These are phyloP conservation scores for Mormyrops attenuatus DNA, from an alignment of 2,797 vertebrate species.

Conservation along the genomic window DNA sequence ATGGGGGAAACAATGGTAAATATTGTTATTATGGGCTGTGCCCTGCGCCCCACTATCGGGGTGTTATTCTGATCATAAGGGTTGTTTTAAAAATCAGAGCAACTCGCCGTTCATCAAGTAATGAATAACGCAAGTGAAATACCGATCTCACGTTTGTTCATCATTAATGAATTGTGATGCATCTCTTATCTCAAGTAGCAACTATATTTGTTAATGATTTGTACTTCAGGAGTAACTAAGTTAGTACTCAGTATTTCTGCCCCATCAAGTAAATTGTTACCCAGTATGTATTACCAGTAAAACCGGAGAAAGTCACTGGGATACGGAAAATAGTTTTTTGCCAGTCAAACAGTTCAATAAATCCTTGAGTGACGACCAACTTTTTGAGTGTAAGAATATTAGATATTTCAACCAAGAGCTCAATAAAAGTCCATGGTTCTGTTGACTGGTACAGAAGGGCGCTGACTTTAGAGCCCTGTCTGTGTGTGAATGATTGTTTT, in stretches of 20 bases:
- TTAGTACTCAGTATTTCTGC: neutral
- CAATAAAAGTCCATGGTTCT: neutral
- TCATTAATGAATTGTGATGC: neutral
- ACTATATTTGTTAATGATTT: neutral
- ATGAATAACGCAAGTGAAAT: neutral
- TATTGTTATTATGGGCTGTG: constrained; percentile 37
- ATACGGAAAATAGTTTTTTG: neutral
- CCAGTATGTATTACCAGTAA: neutral
- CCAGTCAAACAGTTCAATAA: neutral
- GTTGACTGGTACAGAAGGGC: neutral
- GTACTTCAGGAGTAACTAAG: neutral
- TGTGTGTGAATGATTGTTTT: neutral
- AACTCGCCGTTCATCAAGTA: neutral
- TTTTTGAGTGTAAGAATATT: neutral
- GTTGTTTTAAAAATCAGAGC: constrained; percentile 23
- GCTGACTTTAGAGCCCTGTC: neutral
- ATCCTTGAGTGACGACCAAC: neutral
- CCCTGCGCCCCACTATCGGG: constrained; percentile 27
- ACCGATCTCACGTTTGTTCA: neutral
- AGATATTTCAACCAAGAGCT: neutral
- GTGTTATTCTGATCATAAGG: constrained; percentile 15
- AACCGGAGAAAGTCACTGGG: neutral
- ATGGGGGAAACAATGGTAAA: constrained; percentile 37
- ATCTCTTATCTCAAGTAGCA: neutral
- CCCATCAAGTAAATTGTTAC: neutral